Evolutionary conservation across 2,797 vertebrate genomes (phyloP).

Genomic region (Austrolebias charrua): DNA sequence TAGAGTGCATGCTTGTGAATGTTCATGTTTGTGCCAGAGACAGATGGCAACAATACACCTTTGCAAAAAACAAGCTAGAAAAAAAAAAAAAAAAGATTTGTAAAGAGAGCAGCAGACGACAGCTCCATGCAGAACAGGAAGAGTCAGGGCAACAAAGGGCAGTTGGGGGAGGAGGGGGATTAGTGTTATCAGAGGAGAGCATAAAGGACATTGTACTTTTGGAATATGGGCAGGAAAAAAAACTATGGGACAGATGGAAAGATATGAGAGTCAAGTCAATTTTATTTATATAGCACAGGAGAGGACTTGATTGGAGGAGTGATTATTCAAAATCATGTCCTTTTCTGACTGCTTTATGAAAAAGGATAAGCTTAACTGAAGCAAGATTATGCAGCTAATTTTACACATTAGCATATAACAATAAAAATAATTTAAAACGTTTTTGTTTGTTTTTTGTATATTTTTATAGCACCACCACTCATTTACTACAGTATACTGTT

Average conservation of each 20-base stretch:
- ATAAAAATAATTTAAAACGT: not conserved
- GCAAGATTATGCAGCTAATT: conserved; percentile 21
- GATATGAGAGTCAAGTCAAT: too few relatives aligned
- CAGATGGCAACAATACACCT: conserved; percentile 49
- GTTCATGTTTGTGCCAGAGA: conserved; percentile 35
- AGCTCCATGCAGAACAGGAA: conserved; percentile 33
- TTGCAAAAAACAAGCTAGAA: conserved; percentile 19
- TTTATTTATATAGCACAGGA: too few relatives aligned
- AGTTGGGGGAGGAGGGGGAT: conserved; percentile 21
- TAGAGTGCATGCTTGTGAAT: not conserved
- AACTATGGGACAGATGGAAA: conserved; percentile 40
- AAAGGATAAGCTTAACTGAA: conserved; percentile 19
- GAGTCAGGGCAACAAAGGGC: conserved; percentile 34
- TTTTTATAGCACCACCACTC: not conserved
- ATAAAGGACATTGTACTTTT: conserved; percentile 36
- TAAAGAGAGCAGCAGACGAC: conserved; percentile 33
- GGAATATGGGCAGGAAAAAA: conserved; percentile 37
- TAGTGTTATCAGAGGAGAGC: conserved; percentile 42
- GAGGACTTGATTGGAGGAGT: conserved; percentile 31
- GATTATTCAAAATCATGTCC: conserved; percentile 51
- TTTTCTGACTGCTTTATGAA: conserved; percentile 21
- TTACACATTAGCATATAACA: conserved; percentile 6
- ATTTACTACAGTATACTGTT: not conserved
- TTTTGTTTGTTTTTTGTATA: not conserved
- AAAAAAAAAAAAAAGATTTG: conserved; percentile 40